Conservation (phyloP, 2,113 vertebrate genomes). For the Bos indicus region DNA sequence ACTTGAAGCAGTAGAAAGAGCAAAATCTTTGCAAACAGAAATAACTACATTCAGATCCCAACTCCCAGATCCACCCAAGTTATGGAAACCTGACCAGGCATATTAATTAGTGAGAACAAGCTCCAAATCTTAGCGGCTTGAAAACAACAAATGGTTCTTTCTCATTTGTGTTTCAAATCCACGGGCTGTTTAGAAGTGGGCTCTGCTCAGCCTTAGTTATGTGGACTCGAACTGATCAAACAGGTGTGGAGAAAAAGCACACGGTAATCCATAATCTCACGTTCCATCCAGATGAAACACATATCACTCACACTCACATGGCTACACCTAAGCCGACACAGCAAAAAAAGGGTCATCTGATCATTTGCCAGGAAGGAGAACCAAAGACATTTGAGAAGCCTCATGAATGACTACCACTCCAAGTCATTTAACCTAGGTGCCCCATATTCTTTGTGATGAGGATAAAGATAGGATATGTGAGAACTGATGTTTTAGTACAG, state of each 20-base stretch:
- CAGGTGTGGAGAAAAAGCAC: not conserved
- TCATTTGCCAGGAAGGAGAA: not conserved
- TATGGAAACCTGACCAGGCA: not conserved
- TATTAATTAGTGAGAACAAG: not conserved
- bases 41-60: not conserved
- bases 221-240: not conserved
- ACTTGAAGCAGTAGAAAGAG: not conserved
- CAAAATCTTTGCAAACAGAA: not conserved
- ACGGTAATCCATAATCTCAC: rapidly evolving
- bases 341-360: not conserved
- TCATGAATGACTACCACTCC: not conserved
- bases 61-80: not conserved
- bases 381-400: not conserved
- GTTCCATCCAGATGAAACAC: not conserved
- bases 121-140: not conserved
- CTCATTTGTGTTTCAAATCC: not conserved
- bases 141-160: not conserved
- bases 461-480: not conserved
- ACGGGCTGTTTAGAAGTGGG: not conserved
- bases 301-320: not conserved
- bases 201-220: not conserved
- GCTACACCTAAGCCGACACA: not conserved
- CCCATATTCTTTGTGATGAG: not conserved
- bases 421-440: not conserved
- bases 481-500: not conserved